These are phyloP conservation scores for Columba janthina DNA, from an alignment of 2,113 vertebrate species.

Conservation along the genomic window DNA sequence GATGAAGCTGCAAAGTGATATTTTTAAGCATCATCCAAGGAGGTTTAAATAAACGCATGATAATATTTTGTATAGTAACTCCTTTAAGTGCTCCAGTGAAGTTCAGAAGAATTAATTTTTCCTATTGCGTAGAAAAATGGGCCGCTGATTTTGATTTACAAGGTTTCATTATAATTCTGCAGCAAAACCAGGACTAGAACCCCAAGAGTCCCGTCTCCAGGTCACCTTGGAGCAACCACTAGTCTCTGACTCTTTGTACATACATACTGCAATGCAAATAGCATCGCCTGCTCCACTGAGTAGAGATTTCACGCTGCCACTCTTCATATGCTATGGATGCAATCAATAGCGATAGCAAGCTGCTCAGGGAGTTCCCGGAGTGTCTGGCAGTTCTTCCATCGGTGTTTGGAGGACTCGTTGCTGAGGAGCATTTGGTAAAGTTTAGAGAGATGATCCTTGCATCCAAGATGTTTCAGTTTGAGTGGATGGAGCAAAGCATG, in stretches of 20 bases:
- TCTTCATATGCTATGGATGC: rapidly evolving
- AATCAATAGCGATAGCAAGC: neutral
- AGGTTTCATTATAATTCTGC: conserved; percentile 38
- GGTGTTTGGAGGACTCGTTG: neutral
- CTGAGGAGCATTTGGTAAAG: neutral
- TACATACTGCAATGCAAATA: neutral
- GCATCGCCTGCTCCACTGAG: neutral
- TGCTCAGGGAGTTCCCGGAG: neutral
- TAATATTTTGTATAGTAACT: neutral
- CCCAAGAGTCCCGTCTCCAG: neutral
- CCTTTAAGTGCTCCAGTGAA: neutral
- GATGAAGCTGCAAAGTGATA: neutral
- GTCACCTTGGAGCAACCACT: conserved; percentile 30
- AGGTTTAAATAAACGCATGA: neutral
- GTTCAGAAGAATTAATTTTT: neutral
- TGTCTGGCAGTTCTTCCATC: neutral
- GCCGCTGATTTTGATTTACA: conserved; percentile 23
- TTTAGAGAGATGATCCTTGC: neutral
- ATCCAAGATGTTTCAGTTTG: neutral
- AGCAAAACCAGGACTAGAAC: conserved; percentile 39
- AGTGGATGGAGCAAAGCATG: neutral
- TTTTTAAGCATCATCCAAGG: neutral
- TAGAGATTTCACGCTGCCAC: neutral
- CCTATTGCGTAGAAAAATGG: neutral
- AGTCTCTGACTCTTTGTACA: neutral